These are phyloP conservation scores for Mythimna pallens DNA, from an alignment of 2,888 invertebrate genomes.

Conservation along the genomic window DNA sequence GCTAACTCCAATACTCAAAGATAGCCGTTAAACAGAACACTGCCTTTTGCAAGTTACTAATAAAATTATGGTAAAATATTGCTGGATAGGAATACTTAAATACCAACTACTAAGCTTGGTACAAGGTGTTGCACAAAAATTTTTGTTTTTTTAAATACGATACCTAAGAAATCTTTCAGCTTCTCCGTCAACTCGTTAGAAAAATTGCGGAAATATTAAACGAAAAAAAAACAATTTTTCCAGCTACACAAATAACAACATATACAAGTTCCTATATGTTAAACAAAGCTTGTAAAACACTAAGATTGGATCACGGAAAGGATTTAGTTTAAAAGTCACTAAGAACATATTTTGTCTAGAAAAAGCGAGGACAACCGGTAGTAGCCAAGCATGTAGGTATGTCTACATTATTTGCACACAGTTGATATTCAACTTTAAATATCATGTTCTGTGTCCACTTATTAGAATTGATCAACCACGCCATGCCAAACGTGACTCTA, in stretches of 20 bases:
- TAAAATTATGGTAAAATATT: slow-evolving; percentile 10
- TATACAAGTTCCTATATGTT: not conserved
- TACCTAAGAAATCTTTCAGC: not conserved
- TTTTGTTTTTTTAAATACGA: not conserved
- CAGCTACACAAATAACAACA: not conserved
- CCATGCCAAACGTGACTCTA: not conserved
- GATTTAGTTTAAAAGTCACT: slow-evolving; percentile 17
- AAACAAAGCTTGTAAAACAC: slow-evolving; percentile 1
- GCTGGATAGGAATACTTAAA: not conserved
- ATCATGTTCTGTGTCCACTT: slow-evolving; percentile 21
- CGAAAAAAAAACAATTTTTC: not conserved
- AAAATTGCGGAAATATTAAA: not conserved
- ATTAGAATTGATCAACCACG: slow-evolving; percentile 20
- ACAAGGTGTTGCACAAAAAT: not conserved
- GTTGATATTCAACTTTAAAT: slow-evolving; percentile 47
- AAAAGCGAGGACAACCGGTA: slow-evolving; percentile 56
- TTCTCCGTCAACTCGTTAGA: not conserved
- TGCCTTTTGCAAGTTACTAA: slow-evolving; percentile 5
- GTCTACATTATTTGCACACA: slow-evolving; percentile 31
- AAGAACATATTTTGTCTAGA: slow-evolving; percentile 28
- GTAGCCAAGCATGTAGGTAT: slow-evolving; percentile 11
- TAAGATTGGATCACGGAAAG: slow-evolving; percentile 41
- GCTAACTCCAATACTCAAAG: slow-evolving; percentile 1
- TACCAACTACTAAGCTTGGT: not conserved
- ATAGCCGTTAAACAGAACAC: slow-evolving; percentile 19